Percentiles rank a stretch among this genome's conserved stretches.
These are phyloP conservation scores for Antedon mediterranea DNA, from an alignment of 53 echinoderm and acorn worm genomes.

Conservation along the genomic window DNA sequence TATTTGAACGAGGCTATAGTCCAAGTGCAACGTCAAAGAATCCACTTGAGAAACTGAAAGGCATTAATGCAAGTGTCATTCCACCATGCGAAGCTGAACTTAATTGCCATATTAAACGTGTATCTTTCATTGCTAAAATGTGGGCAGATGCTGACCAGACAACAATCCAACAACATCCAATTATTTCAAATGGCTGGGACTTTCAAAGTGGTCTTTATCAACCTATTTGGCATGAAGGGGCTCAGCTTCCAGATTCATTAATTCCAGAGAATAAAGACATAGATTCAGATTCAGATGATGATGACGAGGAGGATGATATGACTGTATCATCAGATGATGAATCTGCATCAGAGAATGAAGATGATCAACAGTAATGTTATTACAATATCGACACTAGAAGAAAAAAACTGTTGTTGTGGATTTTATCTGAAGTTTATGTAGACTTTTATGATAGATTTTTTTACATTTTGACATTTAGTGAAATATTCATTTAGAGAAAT, in stretches of 20 bases:
- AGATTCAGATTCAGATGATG: not conserved
- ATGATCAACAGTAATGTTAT: too few species aligned
- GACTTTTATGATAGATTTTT: too few species aligned
- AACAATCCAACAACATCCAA: too few species aligned
- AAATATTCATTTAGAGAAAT: too few species aligned
- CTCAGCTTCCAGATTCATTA: not conserved
- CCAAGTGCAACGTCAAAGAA: not conserved
- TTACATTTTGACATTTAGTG: too few species aligned
- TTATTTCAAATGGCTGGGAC: too few species aligned
- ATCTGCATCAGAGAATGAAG: too few species aligned
- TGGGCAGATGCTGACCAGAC: slow-evolving; percentile 2
- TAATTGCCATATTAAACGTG: not conserved
- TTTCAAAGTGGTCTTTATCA: not conserved
- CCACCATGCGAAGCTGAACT: slow-evolving; percentile 12
- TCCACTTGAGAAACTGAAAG: slow-evolving; percentile 4
- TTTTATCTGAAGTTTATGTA: too few species aligned
- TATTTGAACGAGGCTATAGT: not conserved
- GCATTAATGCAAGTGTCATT: not conserved
- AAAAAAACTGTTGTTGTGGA: too few species aligned
- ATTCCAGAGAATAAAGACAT: not conserved
- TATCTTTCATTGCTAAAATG: slow-evolving; percentile 8
- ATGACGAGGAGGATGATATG: too few species aligned
- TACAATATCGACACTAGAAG: too few species aligned
- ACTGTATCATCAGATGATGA: too few species aligned
- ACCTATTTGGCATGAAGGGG: not conserved